Evolutionary conservation across 2,113 vertebrate species (phyloP), one percentile per base, ranked within the genome.

Genomic region (Eptesicus fuscus): DNA sequence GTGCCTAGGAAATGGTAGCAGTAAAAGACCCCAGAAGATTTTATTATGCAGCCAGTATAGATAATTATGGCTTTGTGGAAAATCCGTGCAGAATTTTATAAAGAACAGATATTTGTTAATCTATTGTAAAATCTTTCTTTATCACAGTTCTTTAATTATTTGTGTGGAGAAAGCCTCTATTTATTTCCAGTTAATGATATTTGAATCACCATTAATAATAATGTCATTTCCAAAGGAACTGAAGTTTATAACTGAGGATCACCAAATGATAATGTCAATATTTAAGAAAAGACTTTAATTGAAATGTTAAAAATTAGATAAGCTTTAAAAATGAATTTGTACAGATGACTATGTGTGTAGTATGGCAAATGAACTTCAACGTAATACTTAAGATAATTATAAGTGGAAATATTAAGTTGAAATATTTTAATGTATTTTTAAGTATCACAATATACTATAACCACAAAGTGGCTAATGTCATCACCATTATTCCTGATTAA

Each of bases 401-500:
- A 85, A 85, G 69, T 65, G 71, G 67, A 93, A 93, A 93, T 95
- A 96, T 70, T 92, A 96, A 95, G 37, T 76, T 97, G 69, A 59
- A 83, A 95, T 96, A 92, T 94, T 93, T 96, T 96, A 95, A 93
- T 93, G 69, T 35, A 32, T 93, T 97, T 96, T 96, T 89, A 96
- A 96, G 84, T 95, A 92, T 87, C 84, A 56, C 61, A 95, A 77
- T 96, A 91, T 79, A 90, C 79, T 90, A 93, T 94, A 97, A 95
- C 35, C 74, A 88, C 69, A 79, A 95, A 96, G 35, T 49, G 8
- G 61, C 30, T 88, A 93, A 96, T 92, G 73, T 37, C 16, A 90
- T 90, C 53, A 85, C 79, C 77, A 95, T 96, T 97, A 92, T 96
- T 94, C 49, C 88, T 96, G 93, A 95, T 97, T 96, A 90, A 97